Conservation (phyloP, 2,888 invertebrate genomes). For the Sarcophaga rosellei region DNA sequence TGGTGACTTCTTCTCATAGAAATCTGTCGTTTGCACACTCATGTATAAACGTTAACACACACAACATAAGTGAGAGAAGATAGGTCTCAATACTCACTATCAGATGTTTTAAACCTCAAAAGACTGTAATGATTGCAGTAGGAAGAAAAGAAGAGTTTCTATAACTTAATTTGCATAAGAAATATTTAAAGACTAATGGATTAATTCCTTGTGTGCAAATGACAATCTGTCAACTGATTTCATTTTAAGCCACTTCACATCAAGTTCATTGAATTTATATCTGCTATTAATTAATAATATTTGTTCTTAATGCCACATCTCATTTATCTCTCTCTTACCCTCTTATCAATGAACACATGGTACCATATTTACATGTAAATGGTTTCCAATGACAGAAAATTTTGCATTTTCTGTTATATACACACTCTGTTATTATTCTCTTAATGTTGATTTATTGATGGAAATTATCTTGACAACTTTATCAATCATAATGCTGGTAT, state of each 20-base stretch:
- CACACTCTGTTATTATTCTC: constrained; percentile 1
- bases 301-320: background rate
- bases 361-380: background rate
- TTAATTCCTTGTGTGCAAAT: background rate
- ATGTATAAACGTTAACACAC: too few species aligned
- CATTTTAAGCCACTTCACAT: constrained; percentile 7
- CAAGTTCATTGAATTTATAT: constrained; percentile 39
- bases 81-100: too few species aligned
- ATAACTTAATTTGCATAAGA: background rate
- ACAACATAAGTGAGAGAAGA: too few species aligned
- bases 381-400: background rate
- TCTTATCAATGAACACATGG: background rate
- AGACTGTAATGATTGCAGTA: too few species aligned
- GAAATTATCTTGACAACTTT: constrained; percentile 55
- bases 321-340: background rate
- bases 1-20: too few species aligned
- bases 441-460: constrained; percentile 49
- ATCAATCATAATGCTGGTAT: constrained; percentile 43
- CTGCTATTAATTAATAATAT: constrained; percentile 10
- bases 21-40: too few species aligned
- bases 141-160: too few species aligned
- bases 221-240: constrained; percentile 43
- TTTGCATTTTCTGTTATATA: too few species aligned
- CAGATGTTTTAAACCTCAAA: too few species aligned
- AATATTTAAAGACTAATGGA: constrained; percentile 4